Evolutionary conservation across 2,797 vertebrate species (phyloP).

Genomic region (Streptopelia turtur): DNA sequence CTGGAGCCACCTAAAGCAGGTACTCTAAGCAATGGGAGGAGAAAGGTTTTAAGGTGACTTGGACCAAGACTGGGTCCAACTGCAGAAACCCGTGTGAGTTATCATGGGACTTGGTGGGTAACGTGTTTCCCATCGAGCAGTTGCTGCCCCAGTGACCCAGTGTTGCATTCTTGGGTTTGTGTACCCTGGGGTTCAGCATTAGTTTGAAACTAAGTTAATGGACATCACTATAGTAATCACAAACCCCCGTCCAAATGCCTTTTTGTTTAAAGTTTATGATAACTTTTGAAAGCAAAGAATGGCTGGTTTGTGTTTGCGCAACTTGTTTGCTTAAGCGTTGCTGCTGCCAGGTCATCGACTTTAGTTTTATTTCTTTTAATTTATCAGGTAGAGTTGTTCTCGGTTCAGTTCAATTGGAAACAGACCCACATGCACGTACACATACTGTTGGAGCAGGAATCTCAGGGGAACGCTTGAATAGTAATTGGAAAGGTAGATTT

Average conservation of each 20-base stretch:
- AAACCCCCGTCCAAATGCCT: neutral
- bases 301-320: conserved; percentile 54
- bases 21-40: neutral
- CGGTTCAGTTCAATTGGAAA: conserved; percentile 60
- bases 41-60: neutral
- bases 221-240: neutral
- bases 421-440: conserved; percentile 26
- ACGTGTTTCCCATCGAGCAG: neutral
- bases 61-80: neutral
- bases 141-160: neutral
- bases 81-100: neutral
- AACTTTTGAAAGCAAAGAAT: conserved; percentile 51
- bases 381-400: conserved; percentile 75
- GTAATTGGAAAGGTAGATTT: conserved; percentile 5
- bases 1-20: neutral
- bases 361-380: conserved; percentile 76
- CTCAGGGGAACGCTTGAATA: neutral
- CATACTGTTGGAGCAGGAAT: neutral
- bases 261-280: conserved; percentile 43
- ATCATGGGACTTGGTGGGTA: neutral
- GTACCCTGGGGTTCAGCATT: neutral
- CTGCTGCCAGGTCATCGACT: conserved; percentile 72
- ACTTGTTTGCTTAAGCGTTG: conserved; percentile 70
- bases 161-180: neutral
- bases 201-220: neutral